A percentile compares a stretch with the other conserved stretches of the same genome.
These are phyloP conservation scores for Odontophorus gujanensis DNA, from an alignment of 2,113 vertebrate genomes.

Conservation along the genomic window DNA sequence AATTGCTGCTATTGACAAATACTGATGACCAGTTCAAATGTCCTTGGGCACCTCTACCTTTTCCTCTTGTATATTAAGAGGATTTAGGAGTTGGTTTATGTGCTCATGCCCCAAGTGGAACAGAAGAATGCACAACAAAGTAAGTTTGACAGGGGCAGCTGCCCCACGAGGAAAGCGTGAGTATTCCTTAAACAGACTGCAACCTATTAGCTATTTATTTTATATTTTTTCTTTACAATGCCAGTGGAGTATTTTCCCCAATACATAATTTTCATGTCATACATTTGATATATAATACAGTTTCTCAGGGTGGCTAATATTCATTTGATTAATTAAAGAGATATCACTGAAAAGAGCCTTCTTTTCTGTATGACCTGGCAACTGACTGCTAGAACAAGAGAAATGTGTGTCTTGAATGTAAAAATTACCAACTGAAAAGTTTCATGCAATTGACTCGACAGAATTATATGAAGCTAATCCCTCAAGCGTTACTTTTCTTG, in stretches of 20 bases:
- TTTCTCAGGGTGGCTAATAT: background rate
- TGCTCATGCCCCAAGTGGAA: background rate
- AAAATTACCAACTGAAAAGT: constrained; percentile 18
- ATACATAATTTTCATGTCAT: background rate
- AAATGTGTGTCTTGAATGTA: background rate
- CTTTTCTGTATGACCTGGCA: background rate
- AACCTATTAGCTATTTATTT: constrained; percentile 9
- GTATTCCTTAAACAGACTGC: background rate
- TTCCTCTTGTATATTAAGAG: background rate
- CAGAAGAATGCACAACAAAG: background rate
- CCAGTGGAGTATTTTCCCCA: background rate
- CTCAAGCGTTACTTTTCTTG: constrained; percentile 24
- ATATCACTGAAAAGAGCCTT: background rate
- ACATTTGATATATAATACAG: background rate
- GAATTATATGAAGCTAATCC: constrained; percentile 35
- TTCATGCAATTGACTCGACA: background rate
- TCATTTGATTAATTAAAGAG: constrained; percentile 20
- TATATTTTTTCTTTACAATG: background rate
- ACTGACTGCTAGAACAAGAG: background rate
- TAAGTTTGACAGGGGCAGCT: background rate
- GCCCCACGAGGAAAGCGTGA: accelerated
- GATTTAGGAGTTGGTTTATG: background rate
- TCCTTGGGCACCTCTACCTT: background rate
- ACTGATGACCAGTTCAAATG: background rate
- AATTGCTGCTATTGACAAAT: background rate